Evolutionary conservation across 2,797 vertebrate genomes (phyloP).

Genomic region (Triplophysa yarkandensis): DNA sequence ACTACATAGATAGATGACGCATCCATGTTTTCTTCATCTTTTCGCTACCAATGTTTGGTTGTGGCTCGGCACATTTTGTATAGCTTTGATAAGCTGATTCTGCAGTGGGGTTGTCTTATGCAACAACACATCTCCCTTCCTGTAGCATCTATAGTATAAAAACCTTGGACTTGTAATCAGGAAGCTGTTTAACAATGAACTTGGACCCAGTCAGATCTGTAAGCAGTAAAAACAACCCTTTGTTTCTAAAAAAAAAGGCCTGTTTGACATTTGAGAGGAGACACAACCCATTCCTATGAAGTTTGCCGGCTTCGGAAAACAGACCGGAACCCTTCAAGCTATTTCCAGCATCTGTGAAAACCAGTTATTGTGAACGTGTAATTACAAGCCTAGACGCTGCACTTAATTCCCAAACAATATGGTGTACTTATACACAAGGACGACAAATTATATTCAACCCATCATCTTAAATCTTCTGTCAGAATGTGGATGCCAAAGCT

Average conservation of each 20-base stretch:
- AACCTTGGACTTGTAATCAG: slow-evolving; percentile 63
- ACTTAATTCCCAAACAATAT: slow-evolving; percentile 86
- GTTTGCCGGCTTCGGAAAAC: slow-evolving; percentile 62
- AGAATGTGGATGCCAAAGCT: slow-evolving; percentile 51
- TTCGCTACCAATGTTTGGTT: slow-evolving; percentile 30
- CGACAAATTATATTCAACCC: slow-evolving; percentile 72
- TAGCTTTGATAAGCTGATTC: background rate
- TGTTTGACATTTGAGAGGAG: slow-evolving; percentile 73
- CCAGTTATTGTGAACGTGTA: slow-evolving; percentile 78
- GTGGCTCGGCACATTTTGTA: slow-evolving; percentile 6
- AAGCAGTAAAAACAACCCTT: slow-evolving; percentile 69
- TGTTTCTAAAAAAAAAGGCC: slow-evolving; percentile 74
- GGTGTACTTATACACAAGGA: slow-evolving; percentile 77
- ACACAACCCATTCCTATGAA: slow-evolving; percentile 71
- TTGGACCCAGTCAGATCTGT: slow-evolving; percentile 68
- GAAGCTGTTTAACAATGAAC: slow-evolving; percentile 73
- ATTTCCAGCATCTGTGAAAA: slow-evolving; percentile 77
- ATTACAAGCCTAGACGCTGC: slow-evolving; percentile 78
- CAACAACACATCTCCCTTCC: slow-evolving; percentile 38
- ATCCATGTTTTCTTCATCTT: slow-evolving; percentile 32
- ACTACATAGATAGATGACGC: slow-evolving; percentile 74
- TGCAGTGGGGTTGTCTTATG: slow-evolving; percentile 23
- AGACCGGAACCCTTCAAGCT: slow-evolving; percentile 76
- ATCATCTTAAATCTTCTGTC: slow-evolving; percentile 54
- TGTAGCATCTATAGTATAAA: slow-evolving; percentile 45